Conservation (phyloP, 2,797 vertebrate species). For the Acipenser ruthenus region DNA sequence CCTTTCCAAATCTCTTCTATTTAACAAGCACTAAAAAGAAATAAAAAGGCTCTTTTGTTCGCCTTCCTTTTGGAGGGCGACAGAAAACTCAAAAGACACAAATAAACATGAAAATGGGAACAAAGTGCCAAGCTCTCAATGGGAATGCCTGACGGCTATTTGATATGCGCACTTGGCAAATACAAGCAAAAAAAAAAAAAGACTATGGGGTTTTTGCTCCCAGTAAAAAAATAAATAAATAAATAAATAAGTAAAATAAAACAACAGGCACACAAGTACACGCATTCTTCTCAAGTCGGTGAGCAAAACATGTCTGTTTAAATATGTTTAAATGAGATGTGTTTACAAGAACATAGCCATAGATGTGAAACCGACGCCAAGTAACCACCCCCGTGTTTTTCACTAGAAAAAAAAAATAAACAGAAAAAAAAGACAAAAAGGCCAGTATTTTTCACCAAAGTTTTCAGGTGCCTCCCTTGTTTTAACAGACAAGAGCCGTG, state of each 20-base stretch:
- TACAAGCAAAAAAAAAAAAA: constrained; percentile 42
- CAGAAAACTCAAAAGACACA: constrained; percentile 71
- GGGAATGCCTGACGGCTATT: constrained; percentile 64
- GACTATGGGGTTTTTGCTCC: constrained; percentile 37
- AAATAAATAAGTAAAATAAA: background rate
- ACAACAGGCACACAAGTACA: background rate
- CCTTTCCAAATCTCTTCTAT: constrained; percentile 81
- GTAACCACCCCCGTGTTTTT: background rate
- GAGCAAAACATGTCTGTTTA: constrained; percentile 3
- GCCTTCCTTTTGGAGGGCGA: constrained; percentile 60
- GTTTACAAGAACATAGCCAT: constrained; percentile 5
- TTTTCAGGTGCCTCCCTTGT: background rate
- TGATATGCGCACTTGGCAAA: constrained; percentile 60
- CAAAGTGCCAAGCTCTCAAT: constrained; percentile 76
- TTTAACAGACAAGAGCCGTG: constrained; percentile 1
- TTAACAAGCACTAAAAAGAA: constrained; percentile 79
- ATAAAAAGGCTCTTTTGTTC: constrained; percentile 83
- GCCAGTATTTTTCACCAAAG: constrained; percentile 13
- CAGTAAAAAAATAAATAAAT: constrained; percentile 37
- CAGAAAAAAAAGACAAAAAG: constrained; percentile 24
- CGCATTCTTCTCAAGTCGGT: constrained; percentile 11
- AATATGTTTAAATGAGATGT: background rate
- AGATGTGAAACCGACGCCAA: background rate
- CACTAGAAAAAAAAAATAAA: constrained; percentile 25
- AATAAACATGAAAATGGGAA: constrained; percentile 81